Evolutionary conservation across 2,797 vertebrate genomes (phyloP).

Genomic region (Lacerta bilineata): DNA sequence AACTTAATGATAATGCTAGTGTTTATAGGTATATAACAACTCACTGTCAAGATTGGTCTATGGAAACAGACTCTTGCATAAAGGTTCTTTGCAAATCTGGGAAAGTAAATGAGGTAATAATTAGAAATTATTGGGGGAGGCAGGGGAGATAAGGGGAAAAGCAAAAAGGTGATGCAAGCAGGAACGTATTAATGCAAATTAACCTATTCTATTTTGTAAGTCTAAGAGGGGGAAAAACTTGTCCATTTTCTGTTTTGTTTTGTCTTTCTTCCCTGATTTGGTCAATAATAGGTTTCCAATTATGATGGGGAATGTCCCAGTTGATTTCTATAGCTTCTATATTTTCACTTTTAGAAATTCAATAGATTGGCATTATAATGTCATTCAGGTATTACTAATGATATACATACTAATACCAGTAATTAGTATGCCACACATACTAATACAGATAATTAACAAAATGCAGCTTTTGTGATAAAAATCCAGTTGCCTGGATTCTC

Average conservation of each 20-base stretch:
- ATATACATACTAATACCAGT: not conserved
- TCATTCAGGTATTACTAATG: not conserved
- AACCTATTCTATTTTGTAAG: not conserved
- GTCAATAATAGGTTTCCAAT: not conserved
- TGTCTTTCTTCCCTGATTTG: not conserved
- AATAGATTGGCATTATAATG: not conserved
- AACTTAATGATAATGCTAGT: not conserved
- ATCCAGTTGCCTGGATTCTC: not conserved
- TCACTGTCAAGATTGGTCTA: not conserved
- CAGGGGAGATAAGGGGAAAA: not conserved
- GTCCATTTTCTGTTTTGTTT: not conserved
- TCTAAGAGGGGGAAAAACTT: not conserved
- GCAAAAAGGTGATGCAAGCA: not conserved
- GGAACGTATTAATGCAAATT: not conserved
- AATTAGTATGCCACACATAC: no score
- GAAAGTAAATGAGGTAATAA: not conserved
- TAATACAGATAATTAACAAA: not conserved
- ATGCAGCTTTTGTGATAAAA: not conserved
- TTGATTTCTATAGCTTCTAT: not conserved
- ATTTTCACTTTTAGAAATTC: not conserved
- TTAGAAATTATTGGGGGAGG: not conserved
- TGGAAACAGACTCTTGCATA: not conserved
- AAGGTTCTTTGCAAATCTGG: slow-evolving; percentile 6
- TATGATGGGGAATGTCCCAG: not conserved
- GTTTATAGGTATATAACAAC: not conserved